Conservation (phyloP, 2,797 vertebrate genomes). For the Enteromius radiatus region DNA sequence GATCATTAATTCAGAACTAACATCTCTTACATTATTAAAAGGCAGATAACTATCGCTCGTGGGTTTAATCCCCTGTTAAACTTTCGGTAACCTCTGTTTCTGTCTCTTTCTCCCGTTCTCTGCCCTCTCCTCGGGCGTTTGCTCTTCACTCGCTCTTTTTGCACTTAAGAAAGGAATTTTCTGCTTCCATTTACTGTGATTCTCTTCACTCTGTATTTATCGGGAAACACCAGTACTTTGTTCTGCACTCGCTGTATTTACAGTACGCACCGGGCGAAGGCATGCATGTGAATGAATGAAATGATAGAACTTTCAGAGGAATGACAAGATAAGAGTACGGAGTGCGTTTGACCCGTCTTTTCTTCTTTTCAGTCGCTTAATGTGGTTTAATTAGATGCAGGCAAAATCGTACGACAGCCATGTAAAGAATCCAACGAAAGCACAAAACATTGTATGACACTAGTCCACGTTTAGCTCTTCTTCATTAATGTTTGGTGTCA, state of each 20-base stretch:
- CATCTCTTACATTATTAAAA: constrained; percentile 65
- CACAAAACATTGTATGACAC: background rate
- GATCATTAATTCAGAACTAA: constrained; percentile 64
- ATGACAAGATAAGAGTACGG: constrained; percentile 2
- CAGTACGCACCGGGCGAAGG: constrained; percentile 29
- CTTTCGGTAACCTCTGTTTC: constrained; percentile 75
- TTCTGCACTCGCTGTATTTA: constrained; percentile 64
- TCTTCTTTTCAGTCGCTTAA: background rate
- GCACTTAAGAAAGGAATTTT: constrained; percentile 68
- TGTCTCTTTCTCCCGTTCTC: constrained; percentile 57
- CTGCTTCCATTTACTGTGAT: constrained; percentile 71
- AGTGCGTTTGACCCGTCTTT: constrained; percentile 6
- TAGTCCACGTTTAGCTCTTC: background rate
- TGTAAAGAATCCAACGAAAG: background rate
- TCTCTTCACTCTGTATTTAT: constrained; percentile 76
- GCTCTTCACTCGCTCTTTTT: constrained; percentile 60
- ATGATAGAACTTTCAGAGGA: constrained; percentile 28
- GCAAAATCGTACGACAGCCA: background rate
- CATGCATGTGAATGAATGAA: constrained; percentile 45
- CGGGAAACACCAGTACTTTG: constrained; percentile 74
- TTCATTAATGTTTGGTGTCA: background rate
- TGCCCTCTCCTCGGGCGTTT: constrained; percentile 66
- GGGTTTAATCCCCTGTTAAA: constrained; percentile 81
- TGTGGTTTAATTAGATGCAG: background rate
- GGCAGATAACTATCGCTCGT: constrained; percentile 70